These are phyloP conservation scores for Temnothorax ravouxi DNA, from an alignment of 2,888 invertebrate genomes.

Conservation along the genomic window DNA sequence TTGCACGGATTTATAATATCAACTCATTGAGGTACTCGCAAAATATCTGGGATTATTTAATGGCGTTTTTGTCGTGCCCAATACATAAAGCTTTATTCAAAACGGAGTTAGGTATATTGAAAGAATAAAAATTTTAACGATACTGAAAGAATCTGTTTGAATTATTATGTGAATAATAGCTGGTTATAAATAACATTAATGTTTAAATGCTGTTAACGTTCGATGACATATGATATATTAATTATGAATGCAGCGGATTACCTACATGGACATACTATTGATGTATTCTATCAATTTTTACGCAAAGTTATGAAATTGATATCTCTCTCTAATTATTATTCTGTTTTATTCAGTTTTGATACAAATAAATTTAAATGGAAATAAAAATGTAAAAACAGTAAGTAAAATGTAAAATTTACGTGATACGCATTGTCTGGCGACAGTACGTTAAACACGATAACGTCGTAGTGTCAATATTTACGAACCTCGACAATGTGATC, in stretches of 20 bases:
- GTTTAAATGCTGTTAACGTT: slow-evolving; percentile 20
- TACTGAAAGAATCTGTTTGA: neutral
- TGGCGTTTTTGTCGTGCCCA: neutral
- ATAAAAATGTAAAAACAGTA: neutral
- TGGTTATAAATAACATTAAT: neutral
- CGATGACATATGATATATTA: neutral
- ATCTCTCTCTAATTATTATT: slow-evolving; percentile 11
- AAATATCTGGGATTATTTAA: slow-evolving; percentile 11
- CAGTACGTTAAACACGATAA: slow-evolving; percentile 21
- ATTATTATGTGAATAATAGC: neutral
- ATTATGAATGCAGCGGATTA: neutral
- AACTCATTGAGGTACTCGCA: slow-evolving; percentile 5
- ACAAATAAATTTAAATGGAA: neutral
- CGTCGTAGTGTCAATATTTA: neutral
- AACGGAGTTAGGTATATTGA: neutral
- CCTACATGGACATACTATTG: neutral
- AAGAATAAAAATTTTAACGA: neutral
- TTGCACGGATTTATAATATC: neutral
- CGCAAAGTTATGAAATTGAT: neutral
- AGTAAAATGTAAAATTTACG: neutral
- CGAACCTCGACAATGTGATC: neutral
- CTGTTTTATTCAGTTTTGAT: neutral
- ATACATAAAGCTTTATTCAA: slow-evolving; percentile 4
- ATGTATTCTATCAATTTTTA: neutral
- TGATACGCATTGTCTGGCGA: neutral